Evolutionary conservation across 2,113 vertebrate species (phyloP).

Genomic region (Dissostichus mawsoni): DNA sequence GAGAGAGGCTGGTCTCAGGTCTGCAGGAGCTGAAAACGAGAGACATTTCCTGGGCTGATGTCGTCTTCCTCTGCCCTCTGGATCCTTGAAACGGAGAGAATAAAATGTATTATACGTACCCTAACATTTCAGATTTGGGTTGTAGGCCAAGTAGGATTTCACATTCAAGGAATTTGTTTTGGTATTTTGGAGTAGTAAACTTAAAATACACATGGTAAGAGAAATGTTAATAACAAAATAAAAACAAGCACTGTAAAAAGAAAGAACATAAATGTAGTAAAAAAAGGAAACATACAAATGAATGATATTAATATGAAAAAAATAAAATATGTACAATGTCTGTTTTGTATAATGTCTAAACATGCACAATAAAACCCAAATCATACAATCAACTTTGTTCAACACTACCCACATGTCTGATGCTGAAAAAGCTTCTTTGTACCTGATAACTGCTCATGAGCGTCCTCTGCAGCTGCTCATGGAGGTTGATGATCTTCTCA

Average conservation of each 20-base stretch:
- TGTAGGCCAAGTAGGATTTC: neutral
- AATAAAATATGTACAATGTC: too few species aligned
- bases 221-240: neutral
- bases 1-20: constrained; percentile 23
- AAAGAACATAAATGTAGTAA: neutral
- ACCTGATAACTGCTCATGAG: constrained; percentile 73
- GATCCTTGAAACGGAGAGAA: constrained; percentile 49
- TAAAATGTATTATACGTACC: neutral
- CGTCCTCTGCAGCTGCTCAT: constrained; percentile 77
- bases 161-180: too few species aligned
- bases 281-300: too few species aligned
- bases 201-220: neutral
- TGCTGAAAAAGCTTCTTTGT: neutral
- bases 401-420: neutral
- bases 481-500: constrained; percentile 75
- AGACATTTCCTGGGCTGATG: constrained; percentile 48
- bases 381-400: too few species aligned
- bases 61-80: constrained; percentile 54
- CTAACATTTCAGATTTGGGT: neutral
- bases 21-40: constrained; percentile 34
- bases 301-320: too few species aligned
- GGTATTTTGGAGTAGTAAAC: neutral
- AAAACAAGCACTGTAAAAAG: neutral
- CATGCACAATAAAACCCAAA: too few species aligned
- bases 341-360: too few species aligned